Evolutionary conservation across 1,140 invertebrate genomes (phyloP).

Genomic region (Hylyphantes graminicola): DNA sequence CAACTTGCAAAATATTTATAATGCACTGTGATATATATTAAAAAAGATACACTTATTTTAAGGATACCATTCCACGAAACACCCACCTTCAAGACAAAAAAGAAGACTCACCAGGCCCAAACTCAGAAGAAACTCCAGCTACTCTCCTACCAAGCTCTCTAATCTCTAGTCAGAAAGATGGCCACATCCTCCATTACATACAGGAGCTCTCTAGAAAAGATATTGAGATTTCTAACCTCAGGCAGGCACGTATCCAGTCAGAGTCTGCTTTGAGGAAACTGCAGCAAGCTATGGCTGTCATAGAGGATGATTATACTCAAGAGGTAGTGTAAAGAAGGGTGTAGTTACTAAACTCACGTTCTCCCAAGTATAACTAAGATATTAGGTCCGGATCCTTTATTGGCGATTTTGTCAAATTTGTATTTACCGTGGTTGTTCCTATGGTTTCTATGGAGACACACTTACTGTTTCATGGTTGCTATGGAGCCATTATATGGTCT

Average conservation of each 20-base stretch:
- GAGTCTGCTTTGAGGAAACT: constrained; percentile 77
- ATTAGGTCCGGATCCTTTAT: no score
- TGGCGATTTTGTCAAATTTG: no score
- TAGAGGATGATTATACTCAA: constrained; percentile 73
- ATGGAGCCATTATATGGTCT: no score
- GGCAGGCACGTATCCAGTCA: constrained; percentile 78
- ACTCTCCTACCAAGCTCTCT: constrained; percentile 32
- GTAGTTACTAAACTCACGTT: no score
- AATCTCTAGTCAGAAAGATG: constrained; percentile 46
- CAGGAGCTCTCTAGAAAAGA: constrained; percentile 85
- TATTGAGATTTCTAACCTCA: constrained; percentile 79
- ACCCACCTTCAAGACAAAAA: neutral
- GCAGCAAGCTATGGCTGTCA: constrained; percentile 72
- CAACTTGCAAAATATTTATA: no score
- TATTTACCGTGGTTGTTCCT: no score
- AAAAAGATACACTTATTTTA: no score
- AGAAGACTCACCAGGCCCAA: neutral
- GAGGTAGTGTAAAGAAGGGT: constrained; percentile 66
- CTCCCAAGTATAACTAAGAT: no score
- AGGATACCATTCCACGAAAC: neutral
- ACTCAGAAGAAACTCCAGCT: constrained; percentile 17
- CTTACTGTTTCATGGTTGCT: no score
- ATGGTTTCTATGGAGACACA: no score
- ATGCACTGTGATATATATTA: no score
- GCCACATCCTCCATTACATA: constrained; percentile 80